phyloP scores from a whole-genome alignment of 2,797 vertebrate species.

The Jordanella pulchra region DNA sequence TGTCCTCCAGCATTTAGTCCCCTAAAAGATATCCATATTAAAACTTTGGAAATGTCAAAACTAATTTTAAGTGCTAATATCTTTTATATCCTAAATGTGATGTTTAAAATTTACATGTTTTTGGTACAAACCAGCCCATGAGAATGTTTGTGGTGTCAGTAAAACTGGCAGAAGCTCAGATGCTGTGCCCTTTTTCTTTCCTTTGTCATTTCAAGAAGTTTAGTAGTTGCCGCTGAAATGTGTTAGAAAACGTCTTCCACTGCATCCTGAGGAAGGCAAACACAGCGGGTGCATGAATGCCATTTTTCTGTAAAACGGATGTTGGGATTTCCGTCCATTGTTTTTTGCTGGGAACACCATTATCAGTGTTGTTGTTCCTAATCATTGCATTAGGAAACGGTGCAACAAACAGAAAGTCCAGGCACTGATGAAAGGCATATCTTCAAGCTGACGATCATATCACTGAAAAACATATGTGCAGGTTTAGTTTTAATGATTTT shows the following conservation, averaged over 20 bases:
- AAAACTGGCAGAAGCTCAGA: not conserved
- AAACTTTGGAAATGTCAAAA: not conserved
- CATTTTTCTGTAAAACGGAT: conserved; percentile 76
- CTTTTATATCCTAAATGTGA: not conserved
- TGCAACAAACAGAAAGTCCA: conserved; percentile 71
- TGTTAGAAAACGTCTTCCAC: conserved; percentile 66
- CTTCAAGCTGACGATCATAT: conserved; percentile 60
- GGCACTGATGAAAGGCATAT: conserved; percentile 65
- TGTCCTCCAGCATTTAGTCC: not conserved
- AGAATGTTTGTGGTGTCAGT: not conserved
- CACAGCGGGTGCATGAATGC: conserved; percentile 70
- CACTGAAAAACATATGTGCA: conserved; percentile 24
- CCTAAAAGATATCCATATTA: not conserved
- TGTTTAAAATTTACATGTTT: not conserved
- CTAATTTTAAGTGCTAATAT: not conserved
- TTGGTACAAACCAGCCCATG: not conserved
- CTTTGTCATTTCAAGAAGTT: conserved; percentile 5
- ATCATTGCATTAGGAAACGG: conserved; percentile 74
- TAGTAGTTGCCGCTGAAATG: conserved; percentile 54
- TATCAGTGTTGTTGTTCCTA: conserved; percentile 76
- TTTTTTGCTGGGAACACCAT: conserved; percentile 76
- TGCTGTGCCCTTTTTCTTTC: not conserved
- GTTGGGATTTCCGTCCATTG: conserved; percentile 82
- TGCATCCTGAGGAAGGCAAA: conserved; percentile 73
- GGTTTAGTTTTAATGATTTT: conserved; percentile 4